These are phyloP conservation scores for Betta splendens DNA, from an alignment of 2,797 vertebrate species.

Conservation along the genomic window DNA sequence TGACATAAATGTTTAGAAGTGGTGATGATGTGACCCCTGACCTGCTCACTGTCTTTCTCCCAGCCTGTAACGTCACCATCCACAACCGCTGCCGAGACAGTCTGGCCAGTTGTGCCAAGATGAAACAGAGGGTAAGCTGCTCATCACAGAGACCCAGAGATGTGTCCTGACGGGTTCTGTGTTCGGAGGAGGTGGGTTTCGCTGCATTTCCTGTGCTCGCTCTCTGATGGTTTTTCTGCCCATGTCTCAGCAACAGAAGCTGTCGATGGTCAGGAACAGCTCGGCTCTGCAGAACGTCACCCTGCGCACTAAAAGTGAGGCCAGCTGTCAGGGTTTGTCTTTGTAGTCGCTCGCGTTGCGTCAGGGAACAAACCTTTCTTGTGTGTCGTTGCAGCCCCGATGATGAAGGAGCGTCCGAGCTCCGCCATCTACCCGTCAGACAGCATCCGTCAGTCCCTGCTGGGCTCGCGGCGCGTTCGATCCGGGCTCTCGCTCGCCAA, in stretches of 20 bases:
- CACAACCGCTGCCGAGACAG: conserved; percentile 96
- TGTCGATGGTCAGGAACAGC: conserved; percentile 87
- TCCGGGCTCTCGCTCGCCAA: conserved; percentile 90
- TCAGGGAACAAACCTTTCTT: conserved; percentile 2
- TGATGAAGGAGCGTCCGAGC: conserved; percentile 88
- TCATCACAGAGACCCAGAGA: too few species aligned
- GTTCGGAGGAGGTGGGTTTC: background rate
- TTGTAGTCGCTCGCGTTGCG: background rate
- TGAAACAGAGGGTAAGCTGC: conserved; percentile 95
- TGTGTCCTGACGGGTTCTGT: conserved; percentile 3
- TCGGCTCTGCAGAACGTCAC: conserved; percentile 89
- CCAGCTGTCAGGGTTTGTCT: background rate
- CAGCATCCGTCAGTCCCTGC: conserved; percentile 89
- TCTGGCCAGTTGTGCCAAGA: conserved; percentile 91
- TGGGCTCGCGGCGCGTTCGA: conserved; percentile 87
- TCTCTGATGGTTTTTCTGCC: background rate
- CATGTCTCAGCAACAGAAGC: conserved; percentile 87
- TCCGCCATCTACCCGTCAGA: conserved; percentile 94
- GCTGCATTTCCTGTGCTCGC: background rate
- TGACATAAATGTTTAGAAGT: too few species aligned
- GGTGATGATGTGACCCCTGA: too few species aligned
- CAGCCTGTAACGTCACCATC: conserved; percentile 94
- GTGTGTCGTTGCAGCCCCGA: conserved; percentile 74
- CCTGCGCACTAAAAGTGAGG: conserved; percentile 76
- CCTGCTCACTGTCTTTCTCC: conserved; percentile 16